Percentiles rank a stretch among this genome's conserved stretches.
These are phyloP conservation scores for Zingel zingel DNA, from an alignment of 2,113 vertebrate genomes.

Conservation along the genomic window DNA sequence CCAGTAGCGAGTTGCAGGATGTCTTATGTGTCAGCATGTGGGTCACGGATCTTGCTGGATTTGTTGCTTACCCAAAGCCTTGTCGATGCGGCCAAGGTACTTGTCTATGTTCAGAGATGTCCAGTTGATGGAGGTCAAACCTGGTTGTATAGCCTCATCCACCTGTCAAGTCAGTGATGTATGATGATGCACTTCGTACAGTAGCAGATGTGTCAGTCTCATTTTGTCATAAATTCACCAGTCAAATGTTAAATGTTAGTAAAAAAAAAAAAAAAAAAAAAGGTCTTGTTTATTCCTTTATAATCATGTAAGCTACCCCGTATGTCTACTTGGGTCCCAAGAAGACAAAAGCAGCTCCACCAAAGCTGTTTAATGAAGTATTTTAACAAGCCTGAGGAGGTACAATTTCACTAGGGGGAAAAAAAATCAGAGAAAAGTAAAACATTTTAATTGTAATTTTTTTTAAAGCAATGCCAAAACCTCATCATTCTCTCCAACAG, in stretches of 20 bases:
- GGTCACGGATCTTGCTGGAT: slow-evolving; percentile 5
- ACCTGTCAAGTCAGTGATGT: slow-evolving; percentile 74
- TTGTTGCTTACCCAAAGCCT: slow-evolving; percentile 86
- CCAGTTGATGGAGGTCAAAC: slow-evolving; percentile 90
- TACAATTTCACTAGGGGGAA: neutral
- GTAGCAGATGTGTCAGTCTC: neutral
- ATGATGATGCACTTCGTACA: slow-evolving; percentile 18
- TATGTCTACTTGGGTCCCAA: neutral
- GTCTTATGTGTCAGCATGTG: slow-evolving; percentile 13
- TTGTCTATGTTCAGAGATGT: slow-evolving; percentile 91
- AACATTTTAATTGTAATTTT: too few relatives aligned
- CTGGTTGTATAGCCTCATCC: slow-evolving; percentile 89
- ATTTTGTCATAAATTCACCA: neutral
- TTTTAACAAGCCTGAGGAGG: neutral
- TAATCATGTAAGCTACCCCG: neutral
- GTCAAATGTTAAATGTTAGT: neutral
- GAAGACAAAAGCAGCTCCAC: neutral
- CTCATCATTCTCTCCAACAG: too few relatives aligned
- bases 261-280: neutral
- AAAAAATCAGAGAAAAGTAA: too few relatives aligned
- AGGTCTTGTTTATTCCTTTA: too few relatives aligned
- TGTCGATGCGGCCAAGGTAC: slow-evolving; percentile 85
- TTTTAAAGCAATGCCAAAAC: too few relatives aligned
- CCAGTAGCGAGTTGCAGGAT: slow-evolving; percentile 35
- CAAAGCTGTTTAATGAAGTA: neutral